Evolutionary conservation across 2,888 invertebrate species (phyloP), one percentile per base, ranked within the genome.

Genomic region (Euzophera pinguis): DNA sequence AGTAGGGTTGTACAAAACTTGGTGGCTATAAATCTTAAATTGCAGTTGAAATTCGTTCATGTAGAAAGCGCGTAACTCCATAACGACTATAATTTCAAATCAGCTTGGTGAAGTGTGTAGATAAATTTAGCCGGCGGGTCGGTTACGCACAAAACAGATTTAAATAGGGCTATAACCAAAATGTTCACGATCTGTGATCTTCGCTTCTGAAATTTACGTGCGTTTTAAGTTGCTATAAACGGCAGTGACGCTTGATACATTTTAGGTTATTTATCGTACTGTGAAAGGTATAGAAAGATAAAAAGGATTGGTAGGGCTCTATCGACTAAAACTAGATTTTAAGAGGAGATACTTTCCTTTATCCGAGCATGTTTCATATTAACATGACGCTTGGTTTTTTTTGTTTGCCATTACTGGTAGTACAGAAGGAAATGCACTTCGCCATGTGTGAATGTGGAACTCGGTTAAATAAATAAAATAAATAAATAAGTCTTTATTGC

Each of bases 21-120:
- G 65, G 78, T 58, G 60, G 62, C 69, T 60, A 79, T 80, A 80
- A 80, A 81, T 80, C 73, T 77, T 67, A 70, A 78, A 78, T 79
- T 72, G 72, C 77, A 77, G 80, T 77, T 66, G 72, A 70, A 71
- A 73, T 59, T 67, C 78, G 75, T 66, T 77, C 75, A 72, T 71
- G 79, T 67, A 71, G 80, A 78, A 78, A 79, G 72, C 71, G 78
- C 79, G 80, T 78, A 78, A 75, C 76, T 78, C 75, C 75, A 73
- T 81, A 81, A 77, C 74, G 75, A 77, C 79, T 78, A 81, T 81
- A 79, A 81, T 81, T 81, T 75, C 71, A 69, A 77, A 79, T 79
- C 79, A 78, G 68, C 62, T 63, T 80, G 73, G 61, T 75, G 74
- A 68, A 75, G 79, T 77, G 80, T 70, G 62, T 73, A 79, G 81